Evolutionary conservation across 2,797 vertebrate species (phyloP), one percentile per base, ranked within the genome.

Genomic region (Mallotus villosus): DNA sequence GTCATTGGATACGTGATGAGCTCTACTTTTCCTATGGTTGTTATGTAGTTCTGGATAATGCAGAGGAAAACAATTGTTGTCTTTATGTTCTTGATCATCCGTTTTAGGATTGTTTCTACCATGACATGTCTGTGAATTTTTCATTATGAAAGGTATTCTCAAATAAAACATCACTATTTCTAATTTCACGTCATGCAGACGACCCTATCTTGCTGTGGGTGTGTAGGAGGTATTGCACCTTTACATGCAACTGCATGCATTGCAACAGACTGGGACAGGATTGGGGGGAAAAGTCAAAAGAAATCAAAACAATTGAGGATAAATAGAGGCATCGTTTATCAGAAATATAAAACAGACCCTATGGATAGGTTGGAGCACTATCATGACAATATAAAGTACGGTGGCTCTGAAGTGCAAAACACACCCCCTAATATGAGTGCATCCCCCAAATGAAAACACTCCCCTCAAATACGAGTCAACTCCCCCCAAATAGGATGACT

Each of bases 181-280:
- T 55, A 1, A 19, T 55, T 55, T 55, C 16, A 55, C 2, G 16
- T 17, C 51, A 55, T 3, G 51, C 17, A n/a, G 51, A n/a, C 9
- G 7, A n/a, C 16, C 51, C 49, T 51, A 17, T 51, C 49, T 2
- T 51, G 49, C 17, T 37, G 21, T 16, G 16, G 3, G 59, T 6
- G 8, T 57, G n/a, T 65, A 22, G 46, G 17, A 71, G 6, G 61
- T 63, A 72, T 69, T 65, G 72, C 57, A 77, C 64, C 70, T 80
- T 82, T 67, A 70, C 65, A 71, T 77, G 70, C 58, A 82, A 65
- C 16, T 27, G 29, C 72, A 78, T 66, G 24, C 72, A 75, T 32
- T 25, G 19, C 32, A 67, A 34, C 29, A 74, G 74, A 78, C 19
- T 19, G 27, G 21, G 60, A 51, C 37, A 69, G 12, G 37, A 49